phyloP scores from a whole-genome alignment of 2,797 vertebrate genomes.

The Dendrocincla fuliginosa region DNA sequence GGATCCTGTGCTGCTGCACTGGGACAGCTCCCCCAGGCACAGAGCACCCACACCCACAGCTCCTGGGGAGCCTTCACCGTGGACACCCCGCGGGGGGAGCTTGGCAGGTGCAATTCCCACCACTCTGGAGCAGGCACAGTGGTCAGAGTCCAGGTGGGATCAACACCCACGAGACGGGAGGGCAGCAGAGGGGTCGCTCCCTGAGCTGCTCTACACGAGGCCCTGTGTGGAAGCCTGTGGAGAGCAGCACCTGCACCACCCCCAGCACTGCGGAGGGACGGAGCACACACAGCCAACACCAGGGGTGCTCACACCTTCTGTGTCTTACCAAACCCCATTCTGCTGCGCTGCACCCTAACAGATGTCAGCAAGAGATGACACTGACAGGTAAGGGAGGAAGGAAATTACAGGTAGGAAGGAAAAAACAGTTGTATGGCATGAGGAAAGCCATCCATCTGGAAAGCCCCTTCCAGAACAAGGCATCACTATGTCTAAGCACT shows the following conservation, averaged over 20 bases:
- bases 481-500: background rate
- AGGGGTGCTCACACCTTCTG: rapidly evolving
- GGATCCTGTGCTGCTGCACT: rapidly evolving
- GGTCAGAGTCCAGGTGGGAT: background rate
- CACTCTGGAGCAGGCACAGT: background rate
- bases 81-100: background rate
- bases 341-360: background rate
- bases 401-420: background rate
- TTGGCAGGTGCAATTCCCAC: background rate
- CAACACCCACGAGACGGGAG: background rate
- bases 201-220: background rate
- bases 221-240: background rate
- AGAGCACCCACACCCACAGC: too few relatives aligned
- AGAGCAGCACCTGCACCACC: background rate
- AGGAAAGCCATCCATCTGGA: background rate
- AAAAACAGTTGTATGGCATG: background rate
- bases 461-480: background rate
- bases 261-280: background rate
- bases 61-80: background rate
- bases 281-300: background rate
- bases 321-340: background rate
- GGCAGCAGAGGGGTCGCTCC: background rate
- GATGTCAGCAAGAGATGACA: background rate
- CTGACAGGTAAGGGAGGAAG: background rate
- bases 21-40: rapidly evolving